A percentile compares a stretch with the other conserved stretches of the same genome.
Evolutionary conservation across 2,797 vertebrate genomes (phyloP).

Genomic region (Dicrostonyx torquatus): DNA sequence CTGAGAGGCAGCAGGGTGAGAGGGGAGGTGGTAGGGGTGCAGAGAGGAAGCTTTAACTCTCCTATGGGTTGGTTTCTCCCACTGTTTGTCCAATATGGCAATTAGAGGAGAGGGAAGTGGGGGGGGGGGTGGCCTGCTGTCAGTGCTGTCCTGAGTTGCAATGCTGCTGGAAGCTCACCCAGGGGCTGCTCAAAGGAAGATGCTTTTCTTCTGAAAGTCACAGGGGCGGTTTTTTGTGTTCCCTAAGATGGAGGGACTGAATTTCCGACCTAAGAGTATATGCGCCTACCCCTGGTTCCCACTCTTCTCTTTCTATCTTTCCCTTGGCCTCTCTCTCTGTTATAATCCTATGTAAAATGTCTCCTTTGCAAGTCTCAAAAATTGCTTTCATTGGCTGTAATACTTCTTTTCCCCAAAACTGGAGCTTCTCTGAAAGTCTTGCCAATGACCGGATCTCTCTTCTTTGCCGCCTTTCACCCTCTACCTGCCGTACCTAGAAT

Average conservation of each 20-base stretch:
- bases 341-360: background rate
- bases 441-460: background rate
- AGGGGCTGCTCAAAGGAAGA: background rate
- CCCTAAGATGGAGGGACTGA: background rate
- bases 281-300: background rate
- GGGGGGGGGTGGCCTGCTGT: no score
- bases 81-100: background rate
- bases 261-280: background rate
- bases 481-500: background rate
- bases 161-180: background rate
- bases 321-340: background rate
- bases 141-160: rapidly evolving
- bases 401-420: background rate
- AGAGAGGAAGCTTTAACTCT: background rate
- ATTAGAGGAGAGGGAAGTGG: background rate
- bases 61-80: background rate
- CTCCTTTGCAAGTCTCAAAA: background rate
- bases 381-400: background rate
- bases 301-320: background rate
- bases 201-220: background rate
- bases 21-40: background rate
- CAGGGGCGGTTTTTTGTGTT: background rate
- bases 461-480: background rate
- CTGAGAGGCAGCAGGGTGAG: background rate
- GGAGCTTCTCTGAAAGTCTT: background rate